phyloP scores from a whole-genome alignment of 2,797 vertebrate genomes.

The Hybognathus amarus region DNA sequence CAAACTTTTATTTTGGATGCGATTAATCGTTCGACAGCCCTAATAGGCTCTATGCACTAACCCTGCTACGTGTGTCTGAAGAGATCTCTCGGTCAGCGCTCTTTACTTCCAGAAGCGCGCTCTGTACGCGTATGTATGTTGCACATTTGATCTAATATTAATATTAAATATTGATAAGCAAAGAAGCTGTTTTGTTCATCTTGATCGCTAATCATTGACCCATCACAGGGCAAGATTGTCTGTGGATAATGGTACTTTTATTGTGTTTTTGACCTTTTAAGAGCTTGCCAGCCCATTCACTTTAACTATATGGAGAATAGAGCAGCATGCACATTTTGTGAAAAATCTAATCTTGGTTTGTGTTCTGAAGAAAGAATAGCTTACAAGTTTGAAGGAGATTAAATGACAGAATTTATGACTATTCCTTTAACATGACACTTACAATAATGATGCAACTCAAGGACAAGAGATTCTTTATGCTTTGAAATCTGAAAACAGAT shows the following conservation, averaged over 20 bases:
- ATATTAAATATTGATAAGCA: background rate
- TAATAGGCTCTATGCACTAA: no score
- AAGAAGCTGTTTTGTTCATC: background rate
- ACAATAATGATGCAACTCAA: constrained; percentile 50
- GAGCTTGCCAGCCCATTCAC: background rate
- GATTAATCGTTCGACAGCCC: no score
- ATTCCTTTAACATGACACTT: constrained; percentile 59
- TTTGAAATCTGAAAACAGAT: constrained; percentile 20
- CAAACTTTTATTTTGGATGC: no score
- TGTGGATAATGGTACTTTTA: background rate
- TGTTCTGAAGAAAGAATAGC: background rate
- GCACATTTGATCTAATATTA: background rate
- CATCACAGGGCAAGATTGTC: background rate
- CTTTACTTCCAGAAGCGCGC: no score
- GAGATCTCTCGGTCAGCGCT: no score
- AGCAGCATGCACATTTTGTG: background rate
- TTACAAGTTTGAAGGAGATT: background rate
- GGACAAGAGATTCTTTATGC: constrained; percentile 40
- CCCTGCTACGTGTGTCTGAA: no score
- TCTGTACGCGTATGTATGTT: no score
- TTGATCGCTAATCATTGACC: background rate
- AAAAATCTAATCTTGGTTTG: background rate
- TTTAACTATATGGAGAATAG: background rate
- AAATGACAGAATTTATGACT: background rate
- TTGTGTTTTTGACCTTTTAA: background rate